These are phyloP conservation scores for Neolamprologus modestus DNA, from an alignment of 2,113 vertebrate species.

Conservation along the genomic window DNA sequence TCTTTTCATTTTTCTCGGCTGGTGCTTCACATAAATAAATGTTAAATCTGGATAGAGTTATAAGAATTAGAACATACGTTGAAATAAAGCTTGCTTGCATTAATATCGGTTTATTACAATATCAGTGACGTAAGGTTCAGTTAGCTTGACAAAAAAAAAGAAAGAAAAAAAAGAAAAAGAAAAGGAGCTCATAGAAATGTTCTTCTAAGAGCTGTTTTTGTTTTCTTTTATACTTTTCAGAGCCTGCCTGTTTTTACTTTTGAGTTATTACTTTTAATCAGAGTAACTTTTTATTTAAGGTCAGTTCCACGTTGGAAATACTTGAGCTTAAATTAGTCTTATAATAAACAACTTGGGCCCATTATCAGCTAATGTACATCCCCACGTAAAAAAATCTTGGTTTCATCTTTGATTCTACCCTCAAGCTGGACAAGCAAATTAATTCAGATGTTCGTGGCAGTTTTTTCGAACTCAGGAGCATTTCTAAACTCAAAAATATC, in stretches of 20 bases:
- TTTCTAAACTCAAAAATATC: neutral
- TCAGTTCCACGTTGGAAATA: neutral
- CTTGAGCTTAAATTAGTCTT: neutral
- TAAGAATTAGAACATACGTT: neutral
- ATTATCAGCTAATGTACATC: neutral
- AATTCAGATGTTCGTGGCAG: neutral
- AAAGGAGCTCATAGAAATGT: rapidly evolving
- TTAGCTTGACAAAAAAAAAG: neutral
- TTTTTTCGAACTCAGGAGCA: rapidly evolving
- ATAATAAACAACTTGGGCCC: neutral
- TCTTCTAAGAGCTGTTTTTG: neutral
- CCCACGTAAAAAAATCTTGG: neutral
- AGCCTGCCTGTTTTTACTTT: neutral
- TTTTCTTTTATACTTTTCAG: neutral
- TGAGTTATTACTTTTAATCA: neutral
- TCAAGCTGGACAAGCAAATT: neutral
- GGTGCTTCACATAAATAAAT: neutral
- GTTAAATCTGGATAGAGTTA: neutral
- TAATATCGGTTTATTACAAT: neutral
- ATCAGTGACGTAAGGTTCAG: neutral
- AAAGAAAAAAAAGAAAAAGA: rapidly evolving
- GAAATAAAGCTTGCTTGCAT: neutral
- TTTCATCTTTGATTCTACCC: neutral
- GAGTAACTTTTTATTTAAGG: neutral
- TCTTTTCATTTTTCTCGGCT: neutral